A percentile compares a stretch with the other conserved stretches of the same genome.
These are phyloP conservation scores for Oncorhynchus keta DNA, from an alignment of 2,113 vertebrate genomes.

Conservation along the genomic window DNA sequence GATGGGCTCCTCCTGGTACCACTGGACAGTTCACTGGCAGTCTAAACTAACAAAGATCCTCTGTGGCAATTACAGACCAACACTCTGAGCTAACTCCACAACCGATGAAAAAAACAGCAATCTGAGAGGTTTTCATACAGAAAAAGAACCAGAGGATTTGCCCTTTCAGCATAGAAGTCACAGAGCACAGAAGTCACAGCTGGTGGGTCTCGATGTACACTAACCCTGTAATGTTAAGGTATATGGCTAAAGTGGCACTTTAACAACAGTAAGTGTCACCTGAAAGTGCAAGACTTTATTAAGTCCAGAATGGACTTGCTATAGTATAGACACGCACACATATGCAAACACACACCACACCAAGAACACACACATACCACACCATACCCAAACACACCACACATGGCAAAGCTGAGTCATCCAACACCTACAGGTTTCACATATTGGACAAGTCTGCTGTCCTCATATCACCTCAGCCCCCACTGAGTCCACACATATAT, in stretches of 20 bases:
- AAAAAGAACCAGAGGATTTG: not conserved
- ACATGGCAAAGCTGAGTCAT: not conserved
- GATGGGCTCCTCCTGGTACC: not conserved
- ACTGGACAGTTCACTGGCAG: not conserved
- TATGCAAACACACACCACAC: slow-evolving; percentile 49
- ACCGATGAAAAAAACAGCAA: not conserved
- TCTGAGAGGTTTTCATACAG: not conserved
- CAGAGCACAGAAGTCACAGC: not conserved
- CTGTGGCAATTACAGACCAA: no score
- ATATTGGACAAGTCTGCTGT: not conserved
- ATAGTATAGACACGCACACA: not conserved
- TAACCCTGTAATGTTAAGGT: not conserved
- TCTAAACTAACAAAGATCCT: not conserved
- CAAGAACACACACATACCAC: slow-evolving; percentile 43
- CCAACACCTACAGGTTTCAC: no score
- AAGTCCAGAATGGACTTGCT: not conserved
- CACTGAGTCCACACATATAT: slow-evolving; percentile 23
- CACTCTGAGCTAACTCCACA: not conserved
- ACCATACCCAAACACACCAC: slow-evolving; percentile 18
- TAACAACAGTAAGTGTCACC: not conserved
- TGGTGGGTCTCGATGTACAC: not conserved
- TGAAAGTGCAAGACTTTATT: not conserved
- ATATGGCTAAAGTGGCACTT: not conserved
- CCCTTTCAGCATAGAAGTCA: not conserved
- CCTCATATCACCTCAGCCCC: slow-evolving; percentile 34